Evolutionary conservation across 2,888 invertebrate genomes (phyloP), one percentile per base, ranked within the genome.

Genomic region (Temnothorax rugatulus): DNA sequence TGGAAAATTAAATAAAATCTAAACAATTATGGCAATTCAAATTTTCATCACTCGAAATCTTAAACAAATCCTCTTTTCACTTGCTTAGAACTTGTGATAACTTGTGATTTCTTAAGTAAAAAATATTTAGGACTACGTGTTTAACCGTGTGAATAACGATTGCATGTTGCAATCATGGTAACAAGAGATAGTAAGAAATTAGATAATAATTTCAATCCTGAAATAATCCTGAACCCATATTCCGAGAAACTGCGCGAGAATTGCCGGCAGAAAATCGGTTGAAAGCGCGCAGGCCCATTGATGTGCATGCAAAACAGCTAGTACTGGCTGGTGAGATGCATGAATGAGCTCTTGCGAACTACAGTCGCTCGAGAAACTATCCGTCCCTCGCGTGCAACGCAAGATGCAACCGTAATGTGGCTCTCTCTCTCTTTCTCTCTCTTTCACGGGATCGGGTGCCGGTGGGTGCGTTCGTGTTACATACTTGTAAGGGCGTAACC

Each of bases 251-350:
- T 29, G 54, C 41, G 68, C 59, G 64, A 64, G 34, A 52, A 77
- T 34, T 63, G 21, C 64, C 57, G 52, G 41, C 29, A 87, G 83
- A 89, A 87, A 87, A 87, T 87, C 86, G 79, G 82, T 88, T 84
- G 89, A 88, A 85, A 83, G 82, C 84, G 84, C 87, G 87, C 87
- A n/a, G 88, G 88, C 84, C 90, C 92, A 92, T 92, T 92, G 91
- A 92, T 88, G 90, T 91, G 90, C 87, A 92, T 92, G 90, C 90
- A 92, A 91, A 92, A 85, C 87, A 88, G 83, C 77, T 77, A 75
- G 82, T 79, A 9, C 41, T 82, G 82, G 89, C 79, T 74, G 54
- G 34, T 52, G 47, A 82, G 71, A 82, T 84, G 86, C 85, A 90
- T 92, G 92, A 92, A 92, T 92, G 91, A 90, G 89, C 84, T 91